Evolutionary conservation across 2,113 vertebrate species (phyloP).

Genomic region (Vulpes ferrilata): DNA sequence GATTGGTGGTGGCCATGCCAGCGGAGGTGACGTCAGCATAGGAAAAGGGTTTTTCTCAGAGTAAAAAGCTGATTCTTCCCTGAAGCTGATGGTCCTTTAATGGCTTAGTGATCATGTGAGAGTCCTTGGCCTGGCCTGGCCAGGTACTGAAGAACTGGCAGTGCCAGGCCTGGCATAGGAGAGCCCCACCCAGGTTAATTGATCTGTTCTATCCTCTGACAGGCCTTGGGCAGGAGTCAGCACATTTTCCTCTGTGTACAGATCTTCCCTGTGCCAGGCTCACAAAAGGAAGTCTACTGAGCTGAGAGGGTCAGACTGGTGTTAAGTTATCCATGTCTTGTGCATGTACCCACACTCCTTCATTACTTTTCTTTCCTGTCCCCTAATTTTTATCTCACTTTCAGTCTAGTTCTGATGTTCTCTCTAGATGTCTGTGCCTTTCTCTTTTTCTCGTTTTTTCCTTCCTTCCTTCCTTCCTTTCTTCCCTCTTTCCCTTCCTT

Average conservation of each 20-base stretch:
- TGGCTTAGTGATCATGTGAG: conserved; percentile 17
- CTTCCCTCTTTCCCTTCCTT: not conserved
- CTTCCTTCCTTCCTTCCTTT: not conserved
- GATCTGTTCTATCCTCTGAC: conserved; percentile 77
- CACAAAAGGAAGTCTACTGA: conserved; percentile 56
- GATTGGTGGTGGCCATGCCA: not conserved
- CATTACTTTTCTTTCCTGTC: not conserved
- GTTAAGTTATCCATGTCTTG: not conserved
- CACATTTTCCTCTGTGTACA: conserved; percentile 62
- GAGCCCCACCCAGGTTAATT: conserved; percentile 73
- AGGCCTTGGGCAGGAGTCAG: conserved; percentile 72
- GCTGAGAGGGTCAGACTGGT: conserved; percentile 37
- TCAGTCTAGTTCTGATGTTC: not conserved
- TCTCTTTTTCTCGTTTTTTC: not conserved
- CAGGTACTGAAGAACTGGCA: conserved; percentile 10
- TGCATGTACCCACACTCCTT: too few relatives aligned
- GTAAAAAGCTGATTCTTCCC: not conserved
- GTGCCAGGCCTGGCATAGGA: conserved; percentile 58
- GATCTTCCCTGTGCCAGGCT: not conserved
- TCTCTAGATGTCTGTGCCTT: not conserved
- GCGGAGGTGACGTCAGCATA: rapidly evolving
- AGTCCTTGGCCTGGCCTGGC: conserved; percentile 22
- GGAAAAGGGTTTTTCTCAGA: conserved; percentile 18
- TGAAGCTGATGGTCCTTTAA: conserved; percentile 57
- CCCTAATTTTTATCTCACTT: not conserved